Evolutionary conservation across 2,113 vertebrate species (phyloP), one percentile per base, ranked within the genome.

Genomic region (Fregetta grallaria): DNA sequence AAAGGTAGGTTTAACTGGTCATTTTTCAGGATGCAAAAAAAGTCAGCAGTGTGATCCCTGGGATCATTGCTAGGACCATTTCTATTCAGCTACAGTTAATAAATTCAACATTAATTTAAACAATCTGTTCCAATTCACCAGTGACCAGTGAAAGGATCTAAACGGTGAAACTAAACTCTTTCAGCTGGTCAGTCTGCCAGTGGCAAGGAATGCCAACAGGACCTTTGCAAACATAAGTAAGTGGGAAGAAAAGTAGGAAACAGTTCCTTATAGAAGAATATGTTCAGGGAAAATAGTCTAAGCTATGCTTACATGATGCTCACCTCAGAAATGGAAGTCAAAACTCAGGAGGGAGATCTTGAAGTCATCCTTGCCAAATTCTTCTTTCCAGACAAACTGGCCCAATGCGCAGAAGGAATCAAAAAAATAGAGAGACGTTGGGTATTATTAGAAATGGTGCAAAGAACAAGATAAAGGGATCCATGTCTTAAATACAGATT

Each of bases 401-500:
- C 34, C 12, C 36, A 80, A 36, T 1, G 1, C 0, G 0, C 15
- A 38, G 32, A 56, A 79, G 2, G 5, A 23, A 16, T 9, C 25
- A 66, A 87, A 92, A 72, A 42, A 21, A 15, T 3, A 65, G 19
- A 27, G 4, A 22, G 3, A 32, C 13, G 7, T 15, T 11, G 23
- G 25, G 5, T 14, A 34, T 26, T 62, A 23, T 27, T 29, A 63
- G 38, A 63, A 86, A 65, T 2, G 1, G 5, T 27, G 9, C 10
- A 3, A 90, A 56, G 25, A 78, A 52, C 0, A 2, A 75, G 36
- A 34, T 25, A 52, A 71, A 79, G 26, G 15, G 5, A 66, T 36
- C 26, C 26, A 11, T 6, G 9, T 8, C 19, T 66, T 58, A 30
- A 34, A 27, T 5, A 62, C 4, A 62, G 2, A 21, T 18, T 49